Conservation (phyloP, 2,113 vertebrate species). For the Ammodytes dubius region DNA sequence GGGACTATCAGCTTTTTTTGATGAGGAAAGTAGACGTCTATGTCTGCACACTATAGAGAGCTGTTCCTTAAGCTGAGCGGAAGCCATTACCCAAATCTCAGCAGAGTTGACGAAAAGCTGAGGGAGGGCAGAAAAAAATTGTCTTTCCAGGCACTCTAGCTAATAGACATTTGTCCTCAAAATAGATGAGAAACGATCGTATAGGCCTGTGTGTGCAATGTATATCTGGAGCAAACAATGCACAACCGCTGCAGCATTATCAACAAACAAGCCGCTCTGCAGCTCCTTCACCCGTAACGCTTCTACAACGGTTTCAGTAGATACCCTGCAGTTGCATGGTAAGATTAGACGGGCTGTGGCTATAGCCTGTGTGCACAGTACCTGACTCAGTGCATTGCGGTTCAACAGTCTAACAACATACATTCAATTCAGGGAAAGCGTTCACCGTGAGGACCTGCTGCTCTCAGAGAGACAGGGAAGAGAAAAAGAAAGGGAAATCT, state of each 20-base stretch:
- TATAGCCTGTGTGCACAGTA: not conserved
- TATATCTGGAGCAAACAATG: conserved; percentile 57
- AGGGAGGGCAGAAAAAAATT: conserved; percentile 44
- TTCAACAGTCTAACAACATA: conserved; percentile 59
- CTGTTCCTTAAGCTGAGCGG: conserved; percentile 51
- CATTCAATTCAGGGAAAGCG: conserved; percentile 40
- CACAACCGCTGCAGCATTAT: conserved; percentile 63
- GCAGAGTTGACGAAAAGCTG: conserved; percentile 54
- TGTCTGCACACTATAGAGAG: conserved; percentile 47
- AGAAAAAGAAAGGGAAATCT: not conserved
- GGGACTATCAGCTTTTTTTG: conserved; percentile 53
- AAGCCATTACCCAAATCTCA: conserved; percentile 65
- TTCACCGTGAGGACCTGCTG: conserved; percentile 57
- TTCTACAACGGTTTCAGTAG: conserved; percentile 43
- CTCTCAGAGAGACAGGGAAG: conserved; percentile 14
- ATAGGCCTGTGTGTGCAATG: not conserved
- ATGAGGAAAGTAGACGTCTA: conserved; percentile 56
- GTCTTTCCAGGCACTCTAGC: conserved; percentile 36
- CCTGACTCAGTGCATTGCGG: conserved; percentile 46
- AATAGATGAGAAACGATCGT: conserved; percentile 27
- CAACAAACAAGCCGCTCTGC: conserved; percentile 43
- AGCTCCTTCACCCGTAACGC: conserved; percentile 33
- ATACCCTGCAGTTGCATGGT: conserved; percentile 42
- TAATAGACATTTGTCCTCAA: conserved; percentile 57
- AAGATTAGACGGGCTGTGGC: conserved; percentile 60